phyloP scores from a whole-genome alignment of 2,797 vertebrate species.

The Brachyrhaphis roseni region DNA sequence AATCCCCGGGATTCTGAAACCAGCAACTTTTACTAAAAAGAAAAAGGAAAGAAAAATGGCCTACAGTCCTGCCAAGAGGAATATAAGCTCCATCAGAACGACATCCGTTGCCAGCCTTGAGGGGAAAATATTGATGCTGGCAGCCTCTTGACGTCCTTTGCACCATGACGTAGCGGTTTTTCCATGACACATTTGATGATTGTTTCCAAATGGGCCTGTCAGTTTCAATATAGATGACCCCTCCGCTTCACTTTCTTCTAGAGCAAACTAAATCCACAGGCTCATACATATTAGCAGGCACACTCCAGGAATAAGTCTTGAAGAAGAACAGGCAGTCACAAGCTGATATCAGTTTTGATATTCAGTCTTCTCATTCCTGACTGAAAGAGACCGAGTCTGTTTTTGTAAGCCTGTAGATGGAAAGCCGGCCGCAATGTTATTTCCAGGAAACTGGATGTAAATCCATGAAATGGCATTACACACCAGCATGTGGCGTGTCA shows the following conservation, averaged over 20 bases:
- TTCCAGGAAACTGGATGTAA: constrained; percentile 61
- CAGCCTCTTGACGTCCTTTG: constrained; percentile 65
- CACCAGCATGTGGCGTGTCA: constrained; percentile 31
- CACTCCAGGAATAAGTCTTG: constrained; percentile 69
- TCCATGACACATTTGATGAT: constrained; percentile 86
- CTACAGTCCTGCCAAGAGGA: constrained; percentile 48
- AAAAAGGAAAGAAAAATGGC: constrained; percentile 26
- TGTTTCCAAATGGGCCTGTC: constrained; percentile 85
- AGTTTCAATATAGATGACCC: constrained; percentile 78
- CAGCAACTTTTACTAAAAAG: constrained; percentile 12
- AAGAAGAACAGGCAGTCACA: constrained; percentile 72
- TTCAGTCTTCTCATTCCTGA: constrained; percentile 65
- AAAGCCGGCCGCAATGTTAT: constrained; percentile 70
- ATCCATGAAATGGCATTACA: constrained; percentile 56
- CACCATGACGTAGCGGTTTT: constrained; percentile 80
- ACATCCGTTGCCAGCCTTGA: constrained; percentile 66
- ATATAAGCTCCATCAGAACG: constrained; percentile 57
- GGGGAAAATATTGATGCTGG: constrained; percentile 84
- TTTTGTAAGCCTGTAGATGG: constrained; percentile 69
- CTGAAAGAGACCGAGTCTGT: constrained; percentile 59
- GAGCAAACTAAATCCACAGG: constrained; percentile 78
- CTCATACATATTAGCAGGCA: constrained; percentile 50
- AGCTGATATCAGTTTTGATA: constrained; percentile 78
- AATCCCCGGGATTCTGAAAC: constrained; percentile 18
- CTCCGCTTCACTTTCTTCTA: constrained; percentile 76